Evolutionary conservation across 2,888 invertebrate genomes (phyloP), one percentile per base, ranked within the genome.

Genomic region (Limenitis camilla): DNA sequence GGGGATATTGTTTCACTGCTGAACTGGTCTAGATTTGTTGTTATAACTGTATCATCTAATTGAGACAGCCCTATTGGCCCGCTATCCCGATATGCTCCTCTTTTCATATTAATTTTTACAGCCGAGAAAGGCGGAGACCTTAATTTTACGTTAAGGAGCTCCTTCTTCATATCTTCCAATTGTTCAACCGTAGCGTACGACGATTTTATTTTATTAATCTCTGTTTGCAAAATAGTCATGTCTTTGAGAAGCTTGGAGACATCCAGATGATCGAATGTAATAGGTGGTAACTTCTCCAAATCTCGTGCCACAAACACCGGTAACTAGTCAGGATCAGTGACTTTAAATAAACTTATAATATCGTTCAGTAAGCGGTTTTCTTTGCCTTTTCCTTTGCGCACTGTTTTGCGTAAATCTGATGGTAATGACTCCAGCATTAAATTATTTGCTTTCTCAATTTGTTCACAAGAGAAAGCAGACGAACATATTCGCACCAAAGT

Each of bases 401-500:
- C 29, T 11, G 42, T 53, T 48, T 49, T 44, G 40, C 49, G 49
- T 10, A 41, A 2, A 39, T 45, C 38, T 4, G 9, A 8, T 9
- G 49, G 45, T 19, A 55, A 45, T n/a, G 45, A 55, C 8, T 52
- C 52, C 19, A 45, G 5, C 4, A 49, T 32, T 39, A 54, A 36
- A 27, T 31, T 49, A 6, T 45, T 45, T 36, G 49, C 32, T 36
- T 29, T 38, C 33, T 49, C 43, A 32, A 53, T 58, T 52, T 51
- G 49, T 51, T 55, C 51, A 35, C 32, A 46, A 5, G 53, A 44
- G 47, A 58, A 57, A 19, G 49, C 44, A 28, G 54, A 54, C 39
- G 44, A 11, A 53, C 56, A 52, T 51, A 57, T 51, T 39, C 38
- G 44, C 39, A 57, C 53, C 36, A 54, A 49, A 29, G 36, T 56